These are phyloP conservation scores for Creontiades dilutus DNA, from an alignment of 2,888 invertebrate genomes.

Conservation along the genomic window DNA sequence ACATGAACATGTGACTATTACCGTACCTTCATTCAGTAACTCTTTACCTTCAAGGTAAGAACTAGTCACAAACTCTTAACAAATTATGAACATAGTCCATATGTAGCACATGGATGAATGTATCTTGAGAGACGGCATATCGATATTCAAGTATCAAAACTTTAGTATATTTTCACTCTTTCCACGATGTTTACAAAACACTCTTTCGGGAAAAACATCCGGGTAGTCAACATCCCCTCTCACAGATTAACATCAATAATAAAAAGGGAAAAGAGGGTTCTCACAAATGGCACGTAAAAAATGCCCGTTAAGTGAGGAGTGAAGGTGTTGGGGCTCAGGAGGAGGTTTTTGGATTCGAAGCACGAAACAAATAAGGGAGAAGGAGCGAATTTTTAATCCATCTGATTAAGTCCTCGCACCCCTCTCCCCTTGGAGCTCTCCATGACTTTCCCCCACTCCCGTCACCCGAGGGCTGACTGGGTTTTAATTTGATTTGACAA, in stretches of 20 bases:
- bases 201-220: no score
- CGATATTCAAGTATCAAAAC: no score
- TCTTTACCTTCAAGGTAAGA: no score
- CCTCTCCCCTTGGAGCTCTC: neutral
- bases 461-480: conserved; percentile 34
- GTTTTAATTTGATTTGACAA: conserved; percentile 66
- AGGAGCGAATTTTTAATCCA: conserved; percentile 59
- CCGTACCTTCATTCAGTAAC: no score
- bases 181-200: no score
- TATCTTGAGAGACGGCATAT: no score
- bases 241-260: conserved; percentile 30
- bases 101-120: no score
- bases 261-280: conserved; percentile 2
- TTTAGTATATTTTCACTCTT: no score
- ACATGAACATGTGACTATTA: no score
- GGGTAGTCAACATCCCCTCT: neutral
- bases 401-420: conserved; percentile 58
- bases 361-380: conserved; percentile 65
- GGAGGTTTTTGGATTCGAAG: conserved; percentile 50
- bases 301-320: conserved; percentile 30
- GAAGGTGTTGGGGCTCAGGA: conserved; percentile 9
- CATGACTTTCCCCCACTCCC: neutral
- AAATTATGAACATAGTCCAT: no score
- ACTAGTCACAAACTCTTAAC: no score
- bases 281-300: conserved; percentile 46